A percentile compares a stretch with the other conserved stretches of the same genome.
These are phyloP conservation scores for Aporrectodea caliginosa DNA, from an alignment of 1,140 invertebrate species.

Conservation along the genomic window DNA sequence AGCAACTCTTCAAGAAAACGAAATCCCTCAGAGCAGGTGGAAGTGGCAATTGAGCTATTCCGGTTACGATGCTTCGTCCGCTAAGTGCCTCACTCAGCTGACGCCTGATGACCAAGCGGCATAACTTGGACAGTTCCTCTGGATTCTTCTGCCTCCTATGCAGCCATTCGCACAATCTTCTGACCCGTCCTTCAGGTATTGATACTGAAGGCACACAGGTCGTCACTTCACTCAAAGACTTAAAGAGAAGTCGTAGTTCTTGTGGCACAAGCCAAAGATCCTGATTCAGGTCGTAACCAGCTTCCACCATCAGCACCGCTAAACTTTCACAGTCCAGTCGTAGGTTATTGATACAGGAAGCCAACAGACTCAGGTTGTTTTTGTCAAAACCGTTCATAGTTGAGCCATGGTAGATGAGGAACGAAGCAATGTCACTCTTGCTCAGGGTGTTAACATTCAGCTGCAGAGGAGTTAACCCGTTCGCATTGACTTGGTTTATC, in stretches of 20 bases:
- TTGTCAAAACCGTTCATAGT: constrained; percentile 20
- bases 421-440: constrained; percentile 11
- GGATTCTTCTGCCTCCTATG: background rate
- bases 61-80: constrained; percentile 20
- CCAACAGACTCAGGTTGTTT: constrained; percentile 6
- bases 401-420: constrained; percentile 31
- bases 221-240: background rate
- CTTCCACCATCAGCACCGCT: constrained; percentile 15
- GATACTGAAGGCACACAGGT: background rate
- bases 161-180: background rate
- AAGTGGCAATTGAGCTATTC: constrained; percentile 18
- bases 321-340: constrained; percentile 31
- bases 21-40: constrained; percentile 28
- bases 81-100: background rate
- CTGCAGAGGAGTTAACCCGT: constrained; percentile 24
- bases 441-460: constrained; percentile 18
- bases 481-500: constrained; percentile 18
- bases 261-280: constrained; percentile 27
- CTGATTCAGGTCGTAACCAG: constrained; percentile 31
- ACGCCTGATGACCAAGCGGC: constrained; percentile 9
- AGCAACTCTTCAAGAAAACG: constrained; percentile 31
- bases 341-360: constrained; percentile 22
- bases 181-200: background rate
- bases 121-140: background rate
- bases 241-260: background rate